Conservation (phyloP, 2,888 invertebrate genomes). For the Hypercompe scribonia region DNA sequence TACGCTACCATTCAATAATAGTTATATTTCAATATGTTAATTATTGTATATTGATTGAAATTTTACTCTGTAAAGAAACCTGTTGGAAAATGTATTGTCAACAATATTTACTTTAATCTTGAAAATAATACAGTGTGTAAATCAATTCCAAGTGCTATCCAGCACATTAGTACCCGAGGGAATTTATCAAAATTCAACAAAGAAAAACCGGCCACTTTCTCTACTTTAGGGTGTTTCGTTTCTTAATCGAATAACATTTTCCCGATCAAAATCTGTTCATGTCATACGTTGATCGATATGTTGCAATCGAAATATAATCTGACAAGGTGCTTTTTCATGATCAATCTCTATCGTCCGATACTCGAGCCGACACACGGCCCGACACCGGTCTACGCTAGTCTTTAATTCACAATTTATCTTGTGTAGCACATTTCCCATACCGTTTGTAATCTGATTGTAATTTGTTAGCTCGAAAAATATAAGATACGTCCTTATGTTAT, state of each 20-base stretch:
- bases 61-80: not conserved
- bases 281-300: conserved; percentile 64
- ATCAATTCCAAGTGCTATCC: not conserved
- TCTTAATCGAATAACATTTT: conserved; percentile 37
- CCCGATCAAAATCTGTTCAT: conserved; percentile 50
- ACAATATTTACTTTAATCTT: not conserved
- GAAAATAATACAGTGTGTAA: not conserved
- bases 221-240: conserved; percentile 13
- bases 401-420: conserved; percentile 82
- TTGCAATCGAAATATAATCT: conserved; percentile 70
- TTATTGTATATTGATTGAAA: too few relatives aligned
- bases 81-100: not conserved
- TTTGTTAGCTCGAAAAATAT: conserved; percentile 20
- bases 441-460: conserved; percentile 50
- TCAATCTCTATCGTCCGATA: conserved; percentile 72
- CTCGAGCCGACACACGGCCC: conserved; percentile 10
- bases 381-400: conserved; percentile 39
- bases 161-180: not conserved
- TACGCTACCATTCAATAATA: too few relatives aligned
- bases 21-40: too few relatives aligned
- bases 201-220: conserved; percentile 1
- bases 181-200: not conserved
- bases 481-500: not conserved
- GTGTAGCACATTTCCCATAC: conserved; percentile 65
- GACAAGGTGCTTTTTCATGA: conserved; percentile 78